Conservation (phyloP, 2,888 invertebrate genomes). For the Athetis lepigone region DNA sequence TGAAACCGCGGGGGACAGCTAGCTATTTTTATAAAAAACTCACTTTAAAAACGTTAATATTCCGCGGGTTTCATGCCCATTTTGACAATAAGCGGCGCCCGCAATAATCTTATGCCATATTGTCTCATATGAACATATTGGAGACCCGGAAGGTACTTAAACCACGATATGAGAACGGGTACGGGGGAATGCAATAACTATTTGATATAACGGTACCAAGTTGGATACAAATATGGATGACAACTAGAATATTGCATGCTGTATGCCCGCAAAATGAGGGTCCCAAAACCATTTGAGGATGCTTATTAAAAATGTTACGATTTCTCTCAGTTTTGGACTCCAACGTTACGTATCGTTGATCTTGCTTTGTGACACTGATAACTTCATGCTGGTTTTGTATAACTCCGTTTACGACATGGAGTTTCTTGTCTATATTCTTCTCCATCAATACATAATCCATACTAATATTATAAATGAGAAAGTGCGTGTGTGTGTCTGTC, state of each 20-base stretch:
- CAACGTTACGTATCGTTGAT: not conserved
- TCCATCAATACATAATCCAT: too few species aligned
- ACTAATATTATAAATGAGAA: too few species aligned
- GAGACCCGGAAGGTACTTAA: slow-evolving; percentile 20
- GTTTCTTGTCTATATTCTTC: too few species aligned
- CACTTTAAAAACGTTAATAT: not conserved
- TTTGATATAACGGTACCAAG: slow-evolving; percentile 37
- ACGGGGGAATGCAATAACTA: slow-evolving; percentile 54
- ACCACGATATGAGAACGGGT: slow-evolving; percentile 46
- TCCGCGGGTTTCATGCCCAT: not conserved
- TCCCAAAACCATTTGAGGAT: slow-evolving; percentile 36
- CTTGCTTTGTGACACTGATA: too few species aligned
- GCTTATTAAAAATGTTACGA: slow-evolving; percentile 50
- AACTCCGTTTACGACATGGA: too few species aligned
- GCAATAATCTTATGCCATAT: slow-evolving; percentile 40
- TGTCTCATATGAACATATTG: slow-evolving; percentile 36
- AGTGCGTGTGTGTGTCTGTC: too few species aligned
- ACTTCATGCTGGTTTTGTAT: too few species aligned
- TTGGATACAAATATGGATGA: slow-evolving; percentile 43
- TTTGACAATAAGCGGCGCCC: slow-evolving; percentile 10
- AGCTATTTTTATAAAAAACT: too few species aligned
- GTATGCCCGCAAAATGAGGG: slow-evolving; percentile 41
- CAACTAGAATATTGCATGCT: slow-evolving; percentile 49
- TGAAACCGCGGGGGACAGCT: too few species aligned
- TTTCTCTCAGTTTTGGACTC: slow-evolving; percentile 16